Evolutionary conservation across 1,140 invertebrate species (phyloP), one percentile per base, ranked within the genome.

Genomic region (Macrobrachium nipponense): DNA sequence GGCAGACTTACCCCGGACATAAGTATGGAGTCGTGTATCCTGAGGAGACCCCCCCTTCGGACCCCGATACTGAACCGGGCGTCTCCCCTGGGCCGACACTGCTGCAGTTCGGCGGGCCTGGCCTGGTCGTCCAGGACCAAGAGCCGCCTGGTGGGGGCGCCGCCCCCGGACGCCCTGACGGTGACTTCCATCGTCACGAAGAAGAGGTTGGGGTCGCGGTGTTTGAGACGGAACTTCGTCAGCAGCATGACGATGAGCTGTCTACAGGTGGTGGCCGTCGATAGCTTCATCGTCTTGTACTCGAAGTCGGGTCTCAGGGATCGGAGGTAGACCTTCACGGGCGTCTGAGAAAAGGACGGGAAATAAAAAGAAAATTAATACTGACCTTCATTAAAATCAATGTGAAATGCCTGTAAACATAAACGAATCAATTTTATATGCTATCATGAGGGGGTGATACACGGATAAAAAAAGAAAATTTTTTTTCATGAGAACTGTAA

Each of bases 101-200:
- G 95, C 91, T 97, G 96, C 58, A 98, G 91, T 70, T 96, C 96
- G 0, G 96, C 96, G 0, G 97, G 97, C 77, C 96, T 93, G 0
- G 96, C 95, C 89, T 96, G 96, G 88, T 98, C 96, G 90, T 98
- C 96, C 84, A 98, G 91, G 58, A 96, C 94, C 66, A 98, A 92
- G 61, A 96, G 93, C 2, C 96, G 97, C 82, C 95, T 92, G 1
- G 91, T 89, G 3, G 91, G 91, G 60, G 96, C 94, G 0, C 87
- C 89, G n/a, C 72, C 84, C 6, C 78, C 84, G 18, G 88, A 87
- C 36, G 82, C 90, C 95, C 90, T 88, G 20, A 98, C 95, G 4
- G 95, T 95, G 44, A 98, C 96, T 92, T 98, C 97, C 96, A 98
- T 97, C 86, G 96, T 96, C n/a, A 98, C 93, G 91, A 96, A 97